Conservation (phyloP, 2,797 vertebrate species). For the Propithecus perrieri region DNA sequence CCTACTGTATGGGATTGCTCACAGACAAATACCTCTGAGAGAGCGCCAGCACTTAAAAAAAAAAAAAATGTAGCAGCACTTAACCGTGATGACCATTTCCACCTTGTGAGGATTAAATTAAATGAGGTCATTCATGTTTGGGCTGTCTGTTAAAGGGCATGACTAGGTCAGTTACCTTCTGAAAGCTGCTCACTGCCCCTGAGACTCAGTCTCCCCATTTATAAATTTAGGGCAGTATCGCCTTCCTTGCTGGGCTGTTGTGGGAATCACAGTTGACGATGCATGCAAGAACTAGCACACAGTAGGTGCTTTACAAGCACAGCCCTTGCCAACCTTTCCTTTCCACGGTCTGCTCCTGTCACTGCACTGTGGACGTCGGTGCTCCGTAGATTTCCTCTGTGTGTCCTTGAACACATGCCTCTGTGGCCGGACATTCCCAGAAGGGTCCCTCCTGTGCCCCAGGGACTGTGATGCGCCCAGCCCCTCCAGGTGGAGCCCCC, state of each 20-base stretch:
- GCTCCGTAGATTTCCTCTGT: background rate
- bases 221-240: background rate
- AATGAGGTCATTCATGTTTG: background rate
- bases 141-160: background rate
- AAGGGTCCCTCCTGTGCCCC: background rate
- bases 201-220: background rate
- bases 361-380: accelerated
- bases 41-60: background rate
- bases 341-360: background rate
- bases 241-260: background rate
- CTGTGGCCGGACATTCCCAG: background rate
- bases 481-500: background rate
- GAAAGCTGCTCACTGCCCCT: background rate
- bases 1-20: background rate
- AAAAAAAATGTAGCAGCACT: background rate
- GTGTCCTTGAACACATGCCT: background rate
- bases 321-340: too few species aligned
- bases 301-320: background rate
- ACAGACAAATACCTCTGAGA: background rate
- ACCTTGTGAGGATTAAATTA: background rate
- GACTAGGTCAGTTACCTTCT: accelerated
- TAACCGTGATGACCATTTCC: background rate
- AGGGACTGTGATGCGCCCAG: background rate
- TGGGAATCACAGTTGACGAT: background rate
- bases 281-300: background rate